Base-by-base conservation (phyloP, 2,797 vertebrate species). In the Periparus ater region DNA sequence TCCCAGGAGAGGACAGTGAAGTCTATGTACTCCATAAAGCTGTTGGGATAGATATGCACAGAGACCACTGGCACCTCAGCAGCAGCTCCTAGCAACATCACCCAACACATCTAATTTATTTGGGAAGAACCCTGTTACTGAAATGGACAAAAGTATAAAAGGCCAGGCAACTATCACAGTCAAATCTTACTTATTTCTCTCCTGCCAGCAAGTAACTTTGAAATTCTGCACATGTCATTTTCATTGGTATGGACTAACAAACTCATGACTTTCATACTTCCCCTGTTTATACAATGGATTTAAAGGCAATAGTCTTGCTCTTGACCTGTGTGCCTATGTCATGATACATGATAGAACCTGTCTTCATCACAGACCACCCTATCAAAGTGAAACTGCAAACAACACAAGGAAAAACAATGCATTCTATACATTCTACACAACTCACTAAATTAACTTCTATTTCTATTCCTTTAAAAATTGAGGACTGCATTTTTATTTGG, bases 21-120 rank as follows among this genome's bases (percentile, higher is more conserved):
- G 3, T 58, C 25, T 20, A 3, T 3, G 17, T 17, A 32, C 4
- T 6, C 23, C 30, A 54, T 0, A 32, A 2, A 38, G 19, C 23
- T 40, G 5, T 12, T 63, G 21, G 34, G 20, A 58, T 4, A 40
- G 22, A 55, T 4, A 53, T 5, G 9, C 12, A 1, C 2, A 62
- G 32, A 88, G 29, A 73, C 6, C 34, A 75, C 25, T 27, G 44
- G 14, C 5, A 73, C 8, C 11, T 53, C 30, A 32, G 17, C 6
- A 42, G 12, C 29, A 72, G 30, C 36, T 44, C 75, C 18, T 9
- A 51, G 29, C 7, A 45, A 72, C 72, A 77, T 72, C n/a, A 78
- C 2, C 5, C 36, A 92, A 54, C 3, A 66, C 27, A 77, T 23
- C 13, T 32, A 21, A 88, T 58, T 75, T 88, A 78, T 44, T 45